Evolutionary conservation across 2,113 vertebrate species (phyloP), one percentile per base, ranked within the genome.

Genomic region (Phaethornis superciliosus): DNA sequence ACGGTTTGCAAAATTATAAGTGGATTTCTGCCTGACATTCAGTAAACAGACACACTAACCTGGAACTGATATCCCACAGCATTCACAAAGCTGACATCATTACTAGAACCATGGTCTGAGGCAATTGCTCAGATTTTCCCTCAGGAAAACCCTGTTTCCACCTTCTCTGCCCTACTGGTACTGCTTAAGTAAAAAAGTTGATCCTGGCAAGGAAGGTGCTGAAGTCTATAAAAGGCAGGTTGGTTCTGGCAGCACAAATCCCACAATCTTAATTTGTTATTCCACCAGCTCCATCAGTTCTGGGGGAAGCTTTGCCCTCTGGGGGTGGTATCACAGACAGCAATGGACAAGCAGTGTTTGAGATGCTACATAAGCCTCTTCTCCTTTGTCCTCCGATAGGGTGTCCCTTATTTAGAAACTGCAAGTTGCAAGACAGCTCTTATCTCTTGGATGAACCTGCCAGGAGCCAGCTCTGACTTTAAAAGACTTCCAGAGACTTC

Each of bases 371-470:
- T 10, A 1, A 60, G 71, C 52, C 62, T 88, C 23, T 74, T 92
- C 77, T 88, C 71, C 80, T 81, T 79, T 84, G 80, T 72, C 52
- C 77, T 84, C 44, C 0, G 77, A 95, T 94, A 95, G 56, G 42
- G 49, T 64, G 30, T 44, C 75, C 84, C 47, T 85, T 90, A 93
- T 94, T 96, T 95, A 94, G 96, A 88, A 95, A 70, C 75, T 15
- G 28, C 47, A 63, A 69, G 55, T 84, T 7, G 28, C 71, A 93
- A 83, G 94, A 91, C 79, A 24, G 12, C 67, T 85, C 52, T 94
- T 95, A 95, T 96, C 93, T 94, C 75, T 47, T 0, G 0, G 63
- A 46, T 88, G 63, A 87, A 77, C 94, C 59, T 93, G 63, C 67
- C 56, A 35, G 91, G 85, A 94, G 82, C 85, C 85, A 59, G n/a